A percentile compares a stretch with the other conserved stretches of the same genome.
Evolutionary conservation across 2,797 vertebrate species (phyloP).

Genomic region (Cyclura pinguis): DNA sequence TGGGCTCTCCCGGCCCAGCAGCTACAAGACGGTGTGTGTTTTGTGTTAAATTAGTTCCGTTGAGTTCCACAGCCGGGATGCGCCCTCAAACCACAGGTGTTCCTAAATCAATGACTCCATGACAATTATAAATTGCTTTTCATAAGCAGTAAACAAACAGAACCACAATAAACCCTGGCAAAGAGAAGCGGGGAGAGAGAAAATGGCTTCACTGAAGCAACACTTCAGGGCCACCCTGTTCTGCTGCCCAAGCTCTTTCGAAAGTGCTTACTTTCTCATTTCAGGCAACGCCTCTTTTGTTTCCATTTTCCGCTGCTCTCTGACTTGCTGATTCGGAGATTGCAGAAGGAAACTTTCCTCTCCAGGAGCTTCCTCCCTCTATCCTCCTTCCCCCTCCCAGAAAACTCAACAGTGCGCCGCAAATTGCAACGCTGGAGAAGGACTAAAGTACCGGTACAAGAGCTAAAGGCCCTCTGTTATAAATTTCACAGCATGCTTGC

Average conservation of each 20-base stretch:
- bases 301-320: slow-evolving; percentile 28
- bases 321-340: slow-evolving; percentile 30
- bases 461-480: no score
- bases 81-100: slow-evolving; percentile 51
- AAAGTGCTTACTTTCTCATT: slow-evolving; percentile 42
- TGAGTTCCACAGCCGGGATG: slow-evolving; percentile 19
- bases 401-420: background rate
- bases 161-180: slow-evolving; percentile 21
- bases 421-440: background rate
- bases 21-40: background rate
- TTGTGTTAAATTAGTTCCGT: slow-evolving; percentile 37
- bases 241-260: slow-evolving; percentile 40
- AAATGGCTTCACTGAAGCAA: slow-evolving; percentile 21
- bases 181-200: no score
- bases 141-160: slow-evolving; percentile 52
- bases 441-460: no score
- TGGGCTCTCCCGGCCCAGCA: background rate
- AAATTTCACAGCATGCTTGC: background rate
- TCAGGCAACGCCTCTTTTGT: slow-evolving; percentile 15
- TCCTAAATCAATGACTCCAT: slow-evolving; percentile 51
- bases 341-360: slow-evolving; percentile 2
- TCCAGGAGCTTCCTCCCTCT: background rate
- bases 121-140: slow-evolving; percentile 58
- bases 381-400: background rate
- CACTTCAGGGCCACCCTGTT: background rate